A percentile compares a stretch with the other conserved stretches of the same genome.
phyloP scores from a whole-genome alignment of 2,888 invertebrate genomes.

The Aleiodes alternator region DNA sequence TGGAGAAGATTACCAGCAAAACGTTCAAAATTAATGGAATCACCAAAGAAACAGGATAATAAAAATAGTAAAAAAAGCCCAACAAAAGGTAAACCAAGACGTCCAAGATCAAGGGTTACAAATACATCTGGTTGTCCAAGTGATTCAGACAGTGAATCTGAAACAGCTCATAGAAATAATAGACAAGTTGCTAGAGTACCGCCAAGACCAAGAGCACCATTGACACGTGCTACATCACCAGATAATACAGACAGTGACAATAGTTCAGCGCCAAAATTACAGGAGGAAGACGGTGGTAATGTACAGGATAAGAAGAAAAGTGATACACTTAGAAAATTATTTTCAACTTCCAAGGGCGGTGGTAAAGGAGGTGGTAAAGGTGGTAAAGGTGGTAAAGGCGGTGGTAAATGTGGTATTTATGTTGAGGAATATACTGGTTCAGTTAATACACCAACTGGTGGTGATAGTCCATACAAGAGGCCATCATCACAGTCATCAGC shows the following conservation, averaged over 20 bases:
- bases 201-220: constrained; percentile 67
- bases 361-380: constrained; percentile 80
- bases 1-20: constrained; percentile 67
- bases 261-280: constrained; percentile 73
- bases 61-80: constrained; percentile 71
- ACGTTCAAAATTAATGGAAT: constrained; percentile 65
- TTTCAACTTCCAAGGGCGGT: constrained; percentile 77
- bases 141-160: constrained; percentile 72
- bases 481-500: constrained; percentile 65
- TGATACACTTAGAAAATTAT: constrained; percentile 81
- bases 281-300: constrained; percentile 76
- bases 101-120: constrained; percentile 66
- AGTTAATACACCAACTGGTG: constrained; percentile 70
- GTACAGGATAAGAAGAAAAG: constrained; percentile 84
- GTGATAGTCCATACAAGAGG: constrained; percentile 75
- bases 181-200: constrained; percentile 65
- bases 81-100: constrained; percentile 72
- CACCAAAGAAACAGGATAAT: constrained; percentile 69
- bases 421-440: constrained; percentile 72
- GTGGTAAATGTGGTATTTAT: constrained; percentile 80
- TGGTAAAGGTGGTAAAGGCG: constrained; percentile 79
- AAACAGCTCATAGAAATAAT: constrained; percentile 63
- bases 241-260: constrained; percentile 73
- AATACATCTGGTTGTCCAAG: constrained; percentile 64
- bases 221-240: constrained; percentile 72